Base-by-base conservation (phyloP, 2,797 vertebrate species). In the Poliocrania exsul region DNA sequence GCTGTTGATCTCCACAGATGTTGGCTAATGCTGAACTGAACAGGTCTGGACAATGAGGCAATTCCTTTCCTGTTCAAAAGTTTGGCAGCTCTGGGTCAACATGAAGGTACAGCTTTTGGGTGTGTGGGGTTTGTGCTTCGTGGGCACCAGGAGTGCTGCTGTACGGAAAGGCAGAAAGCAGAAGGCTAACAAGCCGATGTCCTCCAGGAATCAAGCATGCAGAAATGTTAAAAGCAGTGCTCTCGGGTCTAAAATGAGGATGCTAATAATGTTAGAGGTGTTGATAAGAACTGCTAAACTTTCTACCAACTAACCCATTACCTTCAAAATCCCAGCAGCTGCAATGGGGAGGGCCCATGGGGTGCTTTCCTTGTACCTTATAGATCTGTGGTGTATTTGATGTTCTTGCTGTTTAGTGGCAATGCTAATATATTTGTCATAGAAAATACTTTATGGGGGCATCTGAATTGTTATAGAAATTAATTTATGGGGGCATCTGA, bases 21-120 rank as follows among this genome's bases (percentile, higher is more conserved):
- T 31, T 93, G 86, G 83, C 71, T 91, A 87, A 57, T 20, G 13
- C 53, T 40, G 65, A 93, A 62, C 49, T 25, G 54, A 93, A 31
- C 84, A 85, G 61, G 67, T 77, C 67, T 61, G 65, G 69, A 69
- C 81, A 87, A 35, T 14, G 50, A 81, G 46, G n/a, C 46, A 37
- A 2, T 65, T 95, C 49, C 26, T 10, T 73, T 86, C 81, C 64
- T 65, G 33, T 47, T 80, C 7, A 1, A 65, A 77, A 31, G 58
- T 33, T 61, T 54, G 47, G 19, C 31, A 62, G 47, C 47, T 67
- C 47, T 40, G 29, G 66, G 50, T 71, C 78, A 56, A 4, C 2
- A 2, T 3, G 24, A 25, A 80, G 64, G 44, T 60, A 60, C 0
- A 0, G 56, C 38, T 79, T 79, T 69, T 77, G 60, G 51, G 71